Percentiles rank a stretch among this genome's conserved stretches.
phyloP scores from a whole-genome alignment of 2,113 vertebrate genomes.

The Clinocottus analis region DNA sequence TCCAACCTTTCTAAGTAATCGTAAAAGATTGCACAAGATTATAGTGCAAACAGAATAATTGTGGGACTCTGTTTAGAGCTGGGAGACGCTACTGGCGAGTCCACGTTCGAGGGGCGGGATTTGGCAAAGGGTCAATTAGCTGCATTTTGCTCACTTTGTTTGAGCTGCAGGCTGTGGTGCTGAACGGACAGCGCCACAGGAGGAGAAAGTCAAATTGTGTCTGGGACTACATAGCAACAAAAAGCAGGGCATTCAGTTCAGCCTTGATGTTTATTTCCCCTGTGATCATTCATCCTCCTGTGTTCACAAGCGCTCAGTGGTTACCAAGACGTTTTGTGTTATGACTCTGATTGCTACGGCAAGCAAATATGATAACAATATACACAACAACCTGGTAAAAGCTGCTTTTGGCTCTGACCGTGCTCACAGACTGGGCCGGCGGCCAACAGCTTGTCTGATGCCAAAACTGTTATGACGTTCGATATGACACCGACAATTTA shows the following conservation, averaged over 20 bases:
- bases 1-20: neutral
- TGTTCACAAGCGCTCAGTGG: conserved; percentile 58
- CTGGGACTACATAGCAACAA: conserved; percentile 11
- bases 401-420: conserved; percentile 39
- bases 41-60: neutral
- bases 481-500: conserved; percentile 12
- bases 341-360: conserved; percentile 17
- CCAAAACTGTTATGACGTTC: conserved; percentile 9
- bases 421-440: conserved; percentile 20
- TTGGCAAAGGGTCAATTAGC: neutral
- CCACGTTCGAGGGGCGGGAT: neutral
- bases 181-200: neutral
- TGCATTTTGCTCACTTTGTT: conserved; percentile 10
- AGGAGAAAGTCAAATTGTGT: neutral
- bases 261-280: conserved; percentile 39
- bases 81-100: neutral
- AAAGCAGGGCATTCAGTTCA: conserved; percentile 19
- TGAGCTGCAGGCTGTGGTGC: conserved; percentile 17
- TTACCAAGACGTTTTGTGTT: conserved; percentile 39
- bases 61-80: neutral
- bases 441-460: conserved; percentile 31
- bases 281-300: conserved; percentile 47
- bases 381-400: conserved; percentile 51
- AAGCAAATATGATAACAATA: conserved; percentile 46
- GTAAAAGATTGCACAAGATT: neutral